Base-by-base conservation (phyloP, 2,888 invertebrate genomes). In the Neuroscelio doddi region DNA sequence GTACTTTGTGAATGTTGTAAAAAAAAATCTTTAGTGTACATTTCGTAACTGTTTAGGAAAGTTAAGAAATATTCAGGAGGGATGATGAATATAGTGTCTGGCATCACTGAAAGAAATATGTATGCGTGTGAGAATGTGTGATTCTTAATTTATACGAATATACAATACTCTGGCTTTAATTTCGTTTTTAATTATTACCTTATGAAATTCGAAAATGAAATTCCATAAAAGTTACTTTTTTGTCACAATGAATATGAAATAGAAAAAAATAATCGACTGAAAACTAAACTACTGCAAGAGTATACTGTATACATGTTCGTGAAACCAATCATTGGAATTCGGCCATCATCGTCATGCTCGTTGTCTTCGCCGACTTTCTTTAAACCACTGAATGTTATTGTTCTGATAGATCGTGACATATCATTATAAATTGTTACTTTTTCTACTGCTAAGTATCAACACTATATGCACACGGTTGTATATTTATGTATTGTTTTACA, bases 321-420 rank as follows among this genome's bases (percentile, higher is more conserved):
- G 21, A 24, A 51, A 45, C 42, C 21, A 32, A 62, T 64, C 66
- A 47, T 10, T 53, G 39, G 45, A 58, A 16, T 38, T 70, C 63
- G 68, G 64, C 65, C 68, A 55, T 70, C 61, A 69, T 72, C 69
- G 68, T 73, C 69, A 70, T 71, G 66, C 67, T 73, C 71, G 69
- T 73, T 72, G 67, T 70, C 67, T 67, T 64, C 53, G 62, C 64
- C 62, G 63, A 66, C 70, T 50, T 32, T 24, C 10, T 39, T 21
- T n/a, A 17, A 45, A 36, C 52, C 32, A 36, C 41, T 56, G 47
- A 45, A 51, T 49, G 53, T 66, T 57, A 59, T 55, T 15, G 58
- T 59, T 58, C 49, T 32, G 49, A 27, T 46, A 52, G 63, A 58
- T 65, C 63, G 65, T 59, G 61, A 74, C 76, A 77, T 76, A 78